These are phyloP conservation scores for Ptilorrhoa leucosticta DNA, from an alignment of 2,113 vertebrate species.

Conservation along the genomic window DNA sequence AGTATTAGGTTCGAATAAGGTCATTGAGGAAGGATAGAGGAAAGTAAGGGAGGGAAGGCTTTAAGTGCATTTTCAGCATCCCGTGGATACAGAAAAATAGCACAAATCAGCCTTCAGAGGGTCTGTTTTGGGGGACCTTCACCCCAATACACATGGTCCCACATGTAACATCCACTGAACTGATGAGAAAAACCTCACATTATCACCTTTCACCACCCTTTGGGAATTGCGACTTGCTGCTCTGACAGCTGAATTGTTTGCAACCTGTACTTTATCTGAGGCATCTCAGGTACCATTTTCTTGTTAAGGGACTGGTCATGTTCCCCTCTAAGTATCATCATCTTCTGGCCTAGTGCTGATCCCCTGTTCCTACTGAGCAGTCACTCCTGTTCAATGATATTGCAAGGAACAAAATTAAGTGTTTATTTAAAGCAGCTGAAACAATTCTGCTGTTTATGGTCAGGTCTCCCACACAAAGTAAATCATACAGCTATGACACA, in stretches of 20 bases:
- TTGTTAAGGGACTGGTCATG: background rate
- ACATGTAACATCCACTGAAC: background rate
- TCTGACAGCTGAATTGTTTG: background rate
- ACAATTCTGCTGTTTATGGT: background rate
- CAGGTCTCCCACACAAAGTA: background rate
- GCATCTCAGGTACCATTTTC: background rate
- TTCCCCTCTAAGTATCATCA: background rate
- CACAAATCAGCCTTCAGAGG: background rate
- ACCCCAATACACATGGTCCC: background rate
- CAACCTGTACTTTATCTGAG: background rate
- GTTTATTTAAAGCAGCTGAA: background rate
- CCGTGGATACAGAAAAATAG: background rate
- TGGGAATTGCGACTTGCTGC: background rate
- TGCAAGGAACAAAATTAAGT: background rate
- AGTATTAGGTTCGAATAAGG: background rate
- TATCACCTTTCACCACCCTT: fast-evolving
- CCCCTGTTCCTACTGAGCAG: background rate
- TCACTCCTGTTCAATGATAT: fast-evolving
- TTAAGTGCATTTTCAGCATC: background rate
- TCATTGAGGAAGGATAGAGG: background rate
- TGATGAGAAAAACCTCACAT: background rate
- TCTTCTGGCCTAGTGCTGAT: background rate
- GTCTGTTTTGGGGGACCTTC: background rate
- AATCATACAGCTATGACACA: background rate
- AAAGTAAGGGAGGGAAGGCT: background rate